Evolutionary conservation across 2,113 vertebrate genomes (phyloP).

Genomic region (Otis tarda): DNA sequence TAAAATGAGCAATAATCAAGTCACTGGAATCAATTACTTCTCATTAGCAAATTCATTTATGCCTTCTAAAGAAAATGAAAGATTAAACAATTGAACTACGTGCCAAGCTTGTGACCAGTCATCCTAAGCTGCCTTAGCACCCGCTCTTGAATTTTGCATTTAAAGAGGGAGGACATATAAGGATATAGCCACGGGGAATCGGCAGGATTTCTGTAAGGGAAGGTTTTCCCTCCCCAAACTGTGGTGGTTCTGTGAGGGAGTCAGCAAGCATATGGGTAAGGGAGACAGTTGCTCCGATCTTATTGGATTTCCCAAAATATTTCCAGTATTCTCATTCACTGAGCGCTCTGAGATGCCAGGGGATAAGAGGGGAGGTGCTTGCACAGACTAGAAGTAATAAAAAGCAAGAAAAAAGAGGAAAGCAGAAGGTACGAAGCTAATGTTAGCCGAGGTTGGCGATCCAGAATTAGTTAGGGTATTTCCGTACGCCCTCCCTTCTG

Average conservation of each 20-base stretch:
- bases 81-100: background rate
- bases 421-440: background rate
- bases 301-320: background rate
- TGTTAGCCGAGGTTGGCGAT: fast-evolving
- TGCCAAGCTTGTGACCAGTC: background rate
- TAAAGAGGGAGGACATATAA: background rate
- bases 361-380: background rate
- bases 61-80: background rate
- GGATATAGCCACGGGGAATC: background rate
- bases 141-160: background rate
- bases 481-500: background rate
- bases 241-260: background rate
- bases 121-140: background rate
- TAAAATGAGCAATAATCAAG: background rate
- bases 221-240: background rate
- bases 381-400: background rate
- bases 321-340: background rate
- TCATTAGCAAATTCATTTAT: background rate
- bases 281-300: background rate
- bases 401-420: background rate
- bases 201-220: background rate
- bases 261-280: background rate
- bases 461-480: background rate
- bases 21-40: background rate
- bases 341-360: fast-evolving